Evolutionary conservation across 2,797 vertebrate genomes (phyloP), one percentile per base, ranked within the genome.

Genomic region (Carapus acus): DNA sequence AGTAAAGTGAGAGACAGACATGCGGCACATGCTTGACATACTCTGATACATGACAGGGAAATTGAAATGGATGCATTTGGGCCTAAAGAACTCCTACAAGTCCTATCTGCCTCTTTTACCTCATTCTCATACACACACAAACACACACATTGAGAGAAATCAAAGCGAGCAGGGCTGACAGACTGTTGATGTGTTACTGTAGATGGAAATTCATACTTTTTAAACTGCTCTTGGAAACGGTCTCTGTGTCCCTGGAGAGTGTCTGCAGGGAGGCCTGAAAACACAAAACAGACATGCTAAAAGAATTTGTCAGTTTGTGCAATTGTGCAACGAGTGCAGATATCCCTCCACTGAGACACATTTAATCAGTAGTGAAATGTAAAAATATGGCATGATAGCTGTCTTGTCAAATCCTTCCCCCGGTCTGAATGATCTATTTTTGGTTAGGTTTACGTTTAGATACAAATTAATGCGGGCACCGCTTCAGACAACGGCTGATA

Each of bases 161-260:
- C 45, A 45, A 39, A 51, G n/a, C 47, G 45, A 42, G 66, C 42
- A 51, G 1, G 41, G 36, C 55, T 58, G 46, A 1, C 37, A 39
- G 47, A 54, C 34, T 43, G 57, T 2, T 9, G 17, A 29, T 39
- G 52, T 20, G 7, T 40, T 15, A 19, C 20, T 33, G 48, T 19
- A 33, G 23, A 62, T 39, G 45, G 36, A 66, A 75, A 87, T 83
- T 61, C 70, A 20, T 85, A 99, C 96, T 97, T 98, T 60, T 89
- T 93, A 77, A 99, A 99, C 83, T 98, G 96, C 73, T 99, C 96
- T 83, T 94, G 89, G 86, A 99, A 99, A 50, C 96, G 94, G 83
- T 98, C 94, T 74, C 94, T 88, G 84, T 98, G 96, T 54, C 96
- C 96, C 84, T 98, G 93, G 53, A 99, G 87, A 0, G 96, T 99